phyloP scores from a whole-genome alignment of 2,888 invertebrate species.

The Amphimallon solstitiale region DNA sequence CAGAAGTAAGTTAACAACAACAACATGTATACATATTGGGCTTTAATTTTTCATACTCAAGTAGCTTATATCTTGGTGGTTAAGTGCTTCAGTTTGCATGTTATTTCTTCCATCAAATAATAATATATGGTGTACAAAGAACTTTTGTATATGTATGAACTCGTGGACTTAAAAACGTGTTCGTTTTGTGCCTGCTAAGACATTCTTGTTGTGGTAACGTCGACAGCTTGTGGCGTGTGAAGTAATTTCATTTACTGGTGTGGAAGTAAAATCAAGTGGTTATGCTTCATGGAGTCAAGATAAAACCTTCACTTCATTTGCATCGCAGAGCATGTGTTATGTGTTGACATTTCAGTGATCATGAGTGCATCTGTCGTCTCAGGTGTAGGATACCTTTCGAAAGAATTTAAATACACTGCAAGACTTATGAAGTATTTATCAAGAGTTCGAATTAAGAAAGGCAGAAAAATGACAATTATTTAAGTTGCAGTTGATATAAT shows the following conservation, averaged over 20 bases:
- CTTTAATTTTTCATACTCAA: background rate
- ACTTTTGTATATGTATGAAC: background rate
- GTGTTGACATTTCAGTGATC: too few species aligned
- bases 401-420: too few species aligned
- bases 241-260: background rate
- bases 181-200: background rate
- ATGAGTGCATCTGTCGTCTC: too few species aligned
- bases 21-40: constrained; percentile 7
- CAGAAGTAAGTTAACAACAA: constrained; percentile 66
- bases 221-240: constrained; percentile 4
- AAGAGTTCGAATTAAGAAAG: too few species aligned
- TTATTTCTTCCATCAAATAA: background rate
- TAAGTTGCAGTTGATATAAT: too few species aligned
- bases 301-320: background rate
- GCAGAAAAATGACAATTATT: too few species aligned
- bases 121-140: background rate
- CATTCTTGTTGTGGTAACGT: background rate
- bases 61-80: background rate
- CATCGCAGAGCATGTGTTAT: too few species aligned
- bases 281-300: background rate
- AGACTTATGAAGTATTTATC: too few species aligned
- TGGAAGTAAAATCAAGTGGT: background rate
- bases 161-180: background rate
- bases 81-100: background rate
- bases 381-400: too few species aligned